Percentiles rank a stretch among this genome's conserved stretches.
phyloP scores from a whole-genome alignment of 2,888 invertebrate species.

The Melinaea menophilus region DNA sequence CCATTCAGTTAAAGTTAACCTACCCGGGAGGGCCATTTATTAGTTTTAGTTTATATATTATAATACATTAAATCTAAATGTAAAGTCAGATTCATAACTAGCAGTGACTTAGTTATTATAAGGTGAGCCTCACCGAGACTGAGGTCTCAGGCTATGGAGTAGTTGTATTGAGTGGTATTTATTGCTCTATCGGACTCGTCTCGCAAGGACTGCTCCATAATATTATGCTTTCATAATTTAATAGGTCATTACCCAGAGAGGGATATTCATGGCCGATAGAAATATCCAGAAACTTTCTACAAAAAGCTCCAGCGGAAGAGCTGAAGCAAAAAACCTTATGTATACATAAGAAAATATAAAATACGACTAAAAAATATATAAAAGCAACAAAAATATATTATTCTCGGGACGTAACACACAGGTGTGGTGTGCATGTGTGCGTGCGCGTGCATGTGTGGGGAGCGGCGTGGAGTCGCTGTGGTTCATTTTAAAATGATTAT shows the following conservation, averaged over 20 bases:
- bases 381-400: slow-evolving; percentile 77
- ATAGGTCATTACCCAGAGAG: neutral
- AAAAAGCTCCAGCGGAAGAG: slow-evolving; percentile 36
- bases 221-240: neutral
- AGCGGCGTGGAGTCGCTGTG: slow-evolving; percentile 41
- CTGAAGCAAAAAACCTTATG: slow-evolving; percentile 40
- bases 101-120: neutral
- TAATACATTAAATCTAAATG: too few relatives aligned
- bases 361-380: slow-evolving; percentile 74
- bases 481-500: neutral
- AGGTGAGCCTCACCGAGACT: slow-evolving; percentile 10
- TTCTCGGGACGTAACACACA: slow-evolving; percentile 71
- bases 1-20: too few relatives aligned
- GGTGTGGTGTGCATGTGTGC: slow-evolving; percentile 49
- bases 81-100: too few relatives aligned
- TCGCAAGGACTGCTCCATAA: too few relatives aligned
- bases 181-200: slow-evolving; percentile 3
- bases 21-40: too few relatives aligned
- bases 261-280: slow-evolving; percentile 5
- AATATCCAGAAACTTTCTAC: slow-evolving; percentile 16
- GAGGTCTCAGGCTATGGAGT: neutral
- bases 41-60: too few relatives aligned
- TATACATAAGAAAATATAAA: slow-evolving; percentile 73
- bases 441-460: slow-evolving; percentile 43
- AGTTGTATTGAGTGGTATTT: neutral